Evolutionary conservation across 2,888 invertebrate species (phyloP).

Genomic region (Calliphora vomitoria): DNA sequence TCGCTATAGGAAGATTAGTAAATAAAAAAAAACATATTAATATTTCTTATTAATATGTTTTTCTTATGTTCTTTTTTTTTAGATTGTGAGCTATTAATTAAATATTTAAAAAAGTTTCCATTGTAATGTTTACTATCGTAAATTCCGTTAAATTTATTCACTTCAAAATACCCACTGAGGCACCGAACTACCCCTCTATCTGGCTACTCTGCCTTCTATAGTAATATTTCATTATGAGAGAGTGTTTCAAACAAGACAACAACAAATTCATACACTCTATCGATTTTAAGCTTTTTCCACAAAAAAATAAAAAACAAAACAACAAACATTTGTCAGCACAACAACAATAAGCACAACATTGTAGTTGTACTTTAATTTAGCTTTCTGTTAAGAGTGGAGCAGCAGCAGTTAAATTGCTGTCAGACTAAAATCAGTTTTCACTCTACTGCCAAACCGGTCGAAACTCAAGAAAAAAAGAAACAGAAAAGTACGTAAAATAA

Average conservation of each 20-base stretch:
- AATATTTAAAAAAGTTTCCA: no score
- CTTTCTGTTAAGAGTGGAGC: conserved; percentile 56
- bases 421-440: conserved; percentile 76
- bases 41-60: no score
- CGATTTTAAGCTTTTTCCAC: conserved; percentile 76
- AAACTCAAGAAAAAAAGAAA: conserved; percentile 52
- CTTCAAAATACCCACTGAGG: background rate
- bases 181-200: background rate
- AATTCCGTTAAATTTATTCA: no score
- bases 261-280: conserved; percentile 16
- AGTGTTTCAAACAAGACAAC: background rate
- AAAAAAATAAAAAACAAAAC: conserved; percentile 55
- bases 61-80: no score
- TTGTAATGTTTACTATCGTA: no score
- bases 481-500: conserved; percentile 12
- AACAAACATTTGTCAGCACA: conserved; percentile 3
- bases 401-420: conserved; percentile 63
- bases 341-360: conserved; percentile 38
- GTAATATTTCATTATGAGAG: conserved; percentile 4
- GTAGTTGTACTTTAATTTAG: conserved; percentile 54
- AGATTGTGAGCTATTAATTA: no score
- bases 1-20: no score
- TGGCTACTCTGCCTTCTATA: conserved; percentile 8
- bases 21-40: no score
- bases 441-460: conserved; percentile 80